Conservation (phyloP, 2,888 invertebrate species). For the Drosophila bunnanda region DNA sequence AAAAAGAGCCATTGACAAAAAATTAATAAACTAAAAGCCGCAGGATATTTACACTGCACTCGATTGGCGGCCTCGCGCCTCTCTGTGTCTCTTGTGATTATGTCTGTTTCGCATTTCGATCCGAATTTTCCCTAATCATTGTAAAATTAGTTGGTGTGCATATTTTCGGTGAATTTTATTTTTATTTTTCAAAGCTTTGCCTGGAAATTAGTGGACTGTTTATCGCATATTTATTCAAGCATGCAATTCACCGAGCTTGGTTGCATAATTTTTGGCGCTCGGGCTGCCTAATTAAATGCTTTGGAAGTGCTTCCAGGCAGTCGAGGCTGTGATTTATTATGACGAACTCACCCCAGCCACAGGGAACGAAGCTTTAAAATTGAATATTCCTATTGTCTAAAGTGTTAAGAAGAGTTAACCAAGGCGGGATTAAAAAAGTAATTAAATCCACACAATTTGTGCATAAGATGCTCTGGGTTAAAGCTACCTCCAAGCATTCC, state of each 20-base stretch:
- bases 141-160: conserved; percentile 65
- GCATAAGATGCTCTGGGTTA: not conserved
- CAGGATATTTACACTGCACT: conserved; percentile 78
- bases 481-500: not conserved
- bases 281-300: conserved; percentile 55
- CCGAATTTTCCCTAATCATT: conserved; percentile 42
- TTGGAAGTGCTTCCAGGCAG: conserved; percentile 36
- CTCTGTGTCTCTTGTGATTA: conserved; percentile 12
- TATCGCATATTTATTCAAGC: conserved; percentile 68
- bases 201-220: conserved; percentile 65
- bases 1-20: conserved; percentile 65
- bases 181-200: not conserved
- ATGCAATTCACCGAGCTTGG: conserved; percentile 68
- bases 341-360: conserved; percentile 30
- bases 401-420: not conserved
- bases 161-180: conserved; percentile 11
- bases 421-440: no score
- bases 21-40: conserved; percentile 80
- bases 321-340: conserved; percentile 51
- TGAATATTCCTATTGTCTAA: not conserved
- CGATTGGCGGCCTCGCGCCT: conserved; percentile 45
- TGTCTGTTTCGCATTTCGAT: conserved; percentile 34
- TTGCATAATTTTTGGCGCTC: conserved; percentile 61
- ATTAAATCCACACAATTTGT: no score
- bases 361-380: conserved; percentile 26